These are phyloP conservation scores for Heliopora coerulea DNA, from an alignment of 92 coral and sea anemone species.

Conservation along the genomic window DNA sequence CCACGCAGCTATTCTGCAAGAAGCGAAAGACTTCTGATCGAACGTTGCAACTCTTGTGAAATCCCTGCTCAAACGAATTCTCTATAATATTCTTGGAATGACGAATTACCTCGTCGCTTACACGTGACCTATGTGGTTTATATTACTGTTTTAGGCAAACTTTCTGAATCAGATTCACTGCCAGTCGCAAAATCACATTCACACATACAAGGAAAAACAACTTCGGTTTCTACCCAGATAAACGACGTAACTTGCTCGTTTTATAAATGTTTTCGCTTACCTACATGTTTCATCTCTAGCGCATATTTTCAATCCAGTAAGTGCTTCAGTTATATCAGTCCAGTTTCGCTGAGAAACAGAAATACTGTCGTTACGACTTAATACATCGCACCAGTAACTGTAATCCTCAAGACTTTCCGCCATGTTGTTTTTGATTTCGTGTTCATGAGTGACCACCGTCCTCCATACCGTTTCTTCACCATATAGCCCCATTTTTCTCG, in stretches of 20 bases:
- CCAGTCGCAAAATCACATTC: too few species aligned
- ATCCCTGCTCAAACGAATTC: conserved; percentile 6
- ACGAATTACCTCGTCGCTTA: neutral
- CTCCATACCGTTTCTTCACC: neutral
- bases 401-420: conserved; percentile 13
- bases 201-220: too few species aligned
- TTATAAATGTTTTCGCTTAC: neutral
- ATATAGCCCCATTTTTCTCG: neutral
- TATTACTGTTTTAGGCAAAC: neutral
- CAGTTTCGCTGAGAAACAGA: conserved; percentile 9
- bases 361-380: conserved; percentile 5
- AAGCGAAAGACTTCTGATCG: conserved; percentile 68
- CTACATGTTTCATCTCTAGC: conserved; percentile 11
- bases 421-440: conserved; percentile 5
- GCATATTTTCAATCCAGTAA: conserved; percentile 2
- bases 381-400: conserved; percentile 15
- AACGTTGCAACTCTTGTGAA: neutral
- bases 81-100: conserved; percentile 24
- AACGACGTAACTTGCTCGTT: neutral
- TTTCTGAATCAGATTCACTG: neutral
- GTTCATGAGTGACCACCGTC: neutral
- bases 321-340: conserved; percentile 13
- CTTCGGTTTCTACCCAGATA: too few species aligned
- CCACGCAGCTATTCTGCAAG: conserved; percentile 82
- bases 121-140: neutral